Evolutionary conservation across 2,113 vertebrate genomes (phyloP).

Genomic region (Erythrocercus mccallii): DNA sequence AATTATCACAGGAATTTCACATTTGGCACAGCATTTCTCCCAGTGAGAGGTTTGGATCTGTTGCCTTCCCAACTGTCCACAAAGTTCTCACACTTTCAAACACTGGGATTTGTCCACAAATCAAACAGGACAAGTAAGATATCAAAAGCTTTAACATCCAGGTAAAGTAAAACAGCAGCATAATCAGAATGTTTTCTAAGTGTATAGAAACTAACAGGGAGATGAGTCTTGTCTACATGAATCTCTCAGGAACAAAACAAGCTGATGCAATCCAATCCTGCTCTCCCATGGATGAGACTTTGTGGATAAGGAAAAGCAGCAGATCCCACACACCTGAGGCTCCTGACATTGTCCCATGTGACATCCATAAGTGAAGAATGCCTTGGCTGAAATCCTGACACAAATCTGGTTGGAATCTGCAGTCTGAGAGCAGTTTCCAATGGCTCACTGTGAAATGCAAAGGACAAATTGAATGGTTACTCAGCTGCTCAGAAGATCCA

Average conservation of each 20-base stretch:
- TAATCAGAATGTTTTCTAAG: background rate
- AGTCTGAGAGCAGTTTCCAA: background rate
- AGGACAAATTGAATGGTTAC: conserved; percentile 34
- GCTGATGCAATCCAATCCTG: background rate
- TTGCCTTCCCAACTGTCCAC: background rate
- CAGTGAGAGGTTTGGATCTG: background rate
- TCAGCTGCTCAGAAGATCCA: conserved; percentile 35
- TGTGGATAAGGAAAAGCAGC: background rate
- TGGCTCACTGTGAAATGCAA: background rate
- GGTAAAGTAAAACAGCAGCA: background rate
- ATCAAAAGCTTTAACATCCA: background rate
- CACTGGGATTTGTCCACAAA: background rate
- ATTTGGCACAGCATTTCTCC: background rate
- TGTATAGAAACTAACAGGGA: background rate
- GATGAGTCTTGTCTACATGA: background rate
- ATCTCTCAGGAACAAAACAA: background rate
- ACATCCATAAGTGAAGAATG: background rate
- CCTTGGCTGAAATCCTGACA: background rate
- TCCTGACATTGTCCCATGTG: background rate
- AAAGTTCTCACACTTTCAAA: background rate
- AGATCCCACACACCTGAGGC: background rate
- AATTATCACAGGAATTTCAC: background rate
- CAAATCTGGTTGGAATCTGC: background rate
- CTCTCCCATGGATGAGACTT: background rate
- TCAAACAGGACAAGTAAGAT: background rate